Evolutionary conservation across 2,113 vertebrate species (phyloP).

Genomic region (Oncorhynchus kisutch): DNA sequence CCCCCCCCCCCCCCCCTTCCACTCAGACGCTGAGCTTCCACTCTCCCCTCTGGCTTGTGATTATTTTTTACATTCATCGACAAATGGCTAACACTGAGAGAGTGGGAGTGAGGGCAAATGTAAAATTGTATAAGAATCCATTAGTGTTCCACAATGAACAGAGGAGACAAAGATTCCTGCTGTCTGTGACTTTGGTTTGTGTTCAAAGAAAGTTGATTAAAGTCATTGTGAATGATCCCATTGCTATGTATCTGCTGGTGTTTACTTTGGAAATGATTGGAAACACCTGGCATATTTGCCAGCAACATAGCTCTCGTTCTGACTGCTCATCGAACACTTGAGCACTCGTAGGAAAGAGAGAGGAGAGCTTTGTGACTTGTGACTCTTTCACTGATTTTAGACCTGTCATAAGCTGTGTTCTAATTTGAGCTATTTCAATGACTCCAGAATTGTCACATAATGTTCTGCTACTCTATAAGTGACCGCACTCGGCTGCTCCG

Average conservation of each 20-base stretch:
- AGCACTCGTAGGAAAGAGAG: not conserved
- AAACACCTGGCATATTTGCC: not conserved
- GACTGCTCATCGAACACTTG: not conserved
- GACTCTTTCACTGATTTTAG: not conserved
- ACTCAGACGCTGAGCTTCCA: not conserved
- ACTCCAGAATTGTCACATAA: not conserved
- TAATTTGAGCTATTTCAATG: not conserved
- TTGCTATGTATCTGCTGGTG: conserved; percentile 32
- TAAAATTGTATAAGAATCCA: conserved; percentile 38
- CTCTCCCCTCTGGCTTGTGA: conserved; percentile 8
- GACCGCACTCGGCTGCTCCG: not conserved
- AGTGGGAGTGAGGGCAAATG: conserved; percentile 30
- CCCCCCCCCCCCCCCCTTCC: not conserved
- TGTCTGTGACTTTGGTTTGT: conserved; percentile 17
- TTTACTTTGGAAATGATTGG: conserved; percentile 41
- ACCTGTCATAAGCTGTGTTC: not conserved
- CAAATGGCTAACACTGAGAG: conserved; percentile 26
- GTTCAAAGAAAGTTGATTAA: conserved; percentile 34
- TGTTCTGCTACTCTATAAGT: not conserved
- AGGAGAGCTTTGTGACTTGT: not conserved
- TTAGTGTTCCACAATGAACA: conserved; percentile 37
- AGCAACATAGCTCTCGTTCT: not conserved
- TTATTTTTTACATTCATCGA: conserved; percentile 34
- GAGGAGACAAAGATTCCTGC: conserved; percentile 19
- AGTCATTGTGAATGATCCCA: conserved; percentile 35